Percentiles rank a stretch among this genome's conserved stretches.
These are phyloP conservation scores for Malurus cyaneus DNA, from an alignment of 2,113 vertebrate species.

Conservation along the genomic window DNA sequence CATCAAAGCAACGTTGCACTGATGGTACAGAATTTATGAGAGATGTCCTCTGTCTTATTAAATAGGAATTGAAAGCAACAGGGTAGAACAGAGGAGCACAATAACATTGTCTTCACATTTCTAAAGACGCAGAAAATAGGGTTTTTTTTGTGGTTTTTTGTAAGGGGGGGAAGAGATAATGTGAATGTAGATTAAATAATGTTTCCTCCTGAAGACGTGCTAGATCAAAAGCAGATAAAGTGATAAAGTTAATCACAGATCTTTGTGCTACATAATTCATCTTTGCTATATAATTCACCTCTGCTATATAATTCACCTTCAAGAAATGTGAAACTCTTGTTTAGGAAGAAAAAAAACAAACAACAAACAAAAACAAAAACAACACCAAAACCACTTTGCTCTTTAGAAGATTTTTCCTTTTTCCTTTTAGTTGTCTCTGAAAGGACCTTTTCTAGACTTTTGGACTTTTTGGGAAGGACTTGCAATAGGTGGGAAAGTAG, in stretches of 20 bases:
- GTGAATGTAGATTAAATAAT: not conserved
- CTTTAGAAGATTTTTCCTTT: not conserved
- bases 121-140: not conserved
- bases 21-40: slow-evolving; percentile 49
- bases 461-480: not conserved
- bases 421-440: not conserved
- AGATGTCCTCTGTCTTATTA: slow-evolving; percentile 28
- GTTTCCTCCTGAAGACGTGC: not conserved
- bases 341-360: not conserved
- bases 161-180: not conserved
- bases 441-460: not conserved
- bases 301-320: not conserved
- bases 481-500: not conserved
- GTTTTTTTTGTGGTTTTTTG: not conserved
- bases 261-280: not conserved
- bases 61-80: slow-evolving; percentile 48
- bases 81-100: slow-evolving; percentile 16
- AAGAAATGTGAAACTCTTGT: not conserved
- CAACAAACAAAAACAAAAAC: not conserved
- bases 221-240: not conserved
- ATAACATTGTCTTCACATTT: not conserved
- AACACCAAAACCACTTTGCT: not conserved
- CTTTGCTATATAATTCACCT: not conserved
- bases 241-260: not conserved
- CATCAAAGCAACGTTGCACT: slow-evolving; percentile 43